Evolutionary conservation across 2,888 invertebrate species (phyloP).

Genomic region (Aspidiotus rigidus): DNA sequence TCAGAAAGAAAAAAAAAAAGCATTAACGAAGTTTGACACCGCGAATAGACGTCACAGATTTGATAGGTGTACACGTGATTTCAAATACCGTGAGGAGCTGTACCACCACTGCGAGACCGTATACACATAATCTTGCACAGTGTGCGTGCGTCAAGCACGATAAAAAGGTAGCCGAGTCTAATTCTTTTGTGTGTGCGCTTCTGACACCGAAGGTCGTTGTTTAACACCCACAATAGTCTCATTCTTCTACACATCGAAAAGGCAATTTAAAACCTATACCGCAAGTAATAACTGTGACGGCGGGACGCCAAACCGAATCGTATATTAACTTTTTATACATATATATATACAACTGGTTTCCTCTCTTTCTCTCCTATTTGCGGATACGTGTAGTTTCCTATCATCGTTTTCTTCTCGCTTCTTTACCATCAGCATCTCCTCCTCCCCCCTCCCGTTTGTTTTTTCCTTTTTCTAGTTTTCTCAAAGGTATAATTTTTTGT

Average conservation of each 20-base stretch:
- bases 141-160: neutral
- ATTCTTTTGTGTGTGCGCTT: slow-evolving; percentile 33
- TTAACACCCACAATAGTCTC: slow-evolving; percentile 33
- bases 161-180: slow-evolving; percentile 33
- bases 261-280: slow-evolving; percentile 34
- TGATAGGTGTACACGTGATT: slow-evolving; percentile 15
- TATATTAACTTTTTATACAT: slow-evolving; percentile 26
- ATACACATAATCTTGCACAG: neutral
- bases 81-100: slow-evolving; percentile 1
- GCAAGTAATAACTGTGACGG: slow-evolving; percentile 34
- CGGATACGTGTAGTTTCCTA: neutral
- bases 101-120: neutral
- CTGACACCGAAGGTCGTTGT: slow-evolving; percentile 33
- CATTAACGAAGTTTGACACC: slow-evolving; percentile 19
- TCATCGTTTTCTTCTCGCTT: slow-evolving; percentile 5
- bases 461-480: neutral
- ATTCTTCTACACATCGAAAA: slow-evolving; percentile 30
- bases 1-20: slow-evolving; percentile 17
- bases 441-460: neutral
- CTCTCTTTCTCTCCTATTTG: slow-evolving; percentile 10
- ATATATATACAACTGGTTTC: slow-evolving; percentile 22
- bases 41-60: neutral
- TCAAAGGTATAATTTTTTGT: neutral
- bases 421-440: neutral
- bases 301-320: slow-evolving; percentile 33